These are phyloP conservation scores for Heliconius aoede DNA, from an alignment of 2,888 invertebrate genomes.

Conservation along the genomic window DNA sequence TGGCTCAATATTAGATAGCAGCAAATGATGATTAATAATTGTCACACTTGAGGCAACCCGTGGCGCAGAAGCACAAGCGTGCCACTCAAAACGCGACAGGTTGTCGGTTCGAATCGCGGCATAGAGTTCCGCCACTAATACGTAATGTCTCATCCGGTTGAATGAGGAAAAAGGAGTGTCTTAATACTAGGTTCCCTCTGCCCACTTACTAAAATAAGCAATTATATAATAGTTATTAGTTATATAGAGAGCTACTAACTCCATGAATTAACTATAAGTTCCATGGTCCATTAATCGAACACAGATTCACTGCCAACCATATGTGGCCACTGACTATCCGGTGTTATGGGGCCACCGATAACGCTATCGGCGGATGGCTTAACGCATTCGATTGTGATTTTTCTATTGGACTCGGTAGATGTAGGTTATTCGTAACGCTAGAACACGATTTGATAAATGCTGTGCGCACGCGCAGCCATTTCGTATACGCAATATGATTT, in stretches of 20 bases:
- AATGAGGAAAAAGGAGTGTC: too few species aligned
- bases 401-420: slow-evolving; percentile 67
- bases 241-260: neutral
- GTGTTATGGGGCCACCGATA: slow-evolving; percentile 54
- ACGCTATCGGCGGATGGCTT: slow-evolving; percentile 69
- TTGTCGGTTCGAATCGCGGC: too few species aligned
- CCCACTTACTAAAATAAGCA: neutral
- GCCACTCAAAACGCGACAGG: too few species aligned
- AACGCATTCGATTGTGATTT: slow-evolving; percentile 71
- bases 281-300: slow-evolving; percentile 29
- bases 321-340: slow-evolving; percentile 40
- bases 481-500: neutral
- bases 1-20: neutral
- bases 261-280: neutral
- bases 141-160: too few species aligned
- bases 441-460: slow-evolving; percentile 38
- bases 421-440: slow-evolving; percentile 65
- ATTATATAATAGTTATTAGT: neutral
- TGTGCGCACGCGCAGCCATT: slow-evolving; percentile 16
- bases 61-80: too few species aligned
- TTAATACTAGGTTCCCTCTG: too few species aligned
- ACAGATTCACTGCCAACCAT: slow-evolving; percentile 35
- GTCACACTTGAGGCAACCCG: too few species aligned
- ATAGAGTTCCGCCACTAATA: too few species aligned
- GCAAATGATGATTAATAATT: neutral